Conservation (phyloP, 2,888 invertebrate genomes). For the Acanthosoma haemorrhoidale region DNA sequence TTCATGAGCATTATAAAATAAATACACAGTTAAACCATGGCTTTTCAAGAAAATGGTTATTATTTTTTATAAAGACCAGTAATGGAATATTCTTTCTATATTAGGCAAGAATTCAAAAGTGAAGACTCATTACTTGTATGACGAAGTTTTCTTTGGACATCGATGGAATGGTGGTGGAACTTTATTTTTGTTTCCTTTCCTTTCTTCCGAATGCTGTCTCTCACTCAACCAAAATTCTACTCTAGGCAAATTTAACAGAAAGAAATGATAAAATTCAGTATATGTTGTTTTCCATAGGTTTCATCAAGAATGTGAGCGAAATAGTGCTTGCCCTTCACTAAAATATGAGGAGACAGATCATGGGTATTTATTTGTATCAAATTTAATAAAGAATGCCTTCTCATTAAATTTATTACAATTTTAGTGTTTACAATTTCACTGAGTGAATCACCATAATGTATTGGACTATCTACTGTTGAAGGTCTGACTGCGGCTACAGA, state of each 20-base stretch:
- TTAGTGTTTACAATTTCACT: background rate
- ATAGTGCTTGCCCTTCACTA: background rate
- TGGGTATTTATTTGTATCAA: constrained; percentile 3
- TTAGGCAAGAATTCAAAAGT: too few relatives aligned
- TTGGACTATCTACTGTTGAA: constrained; percentile 9
- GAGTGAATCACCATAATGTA: background rate
- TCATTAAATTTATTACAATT: background rate
- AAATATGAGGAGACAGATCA: constrained; percentile 10
- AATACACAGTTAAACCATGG: too few relatives aligned
- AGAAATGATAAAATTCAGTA: background rate
- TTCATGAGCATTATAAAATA: too few relatives aligned
- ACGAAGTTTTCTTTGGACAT: too few relatives aligned
- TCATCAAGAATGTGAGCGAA: constrained; percentile 2
- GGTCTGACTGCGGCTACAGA: constrained; percentile 24
- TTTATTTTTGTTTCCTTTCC: too few relatives aligned
- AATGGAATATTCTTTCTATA: too few relatives aligned
- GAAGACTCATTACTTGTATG: too few relatives aligned
- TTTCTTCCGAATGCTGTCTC: too few relatives aligned
- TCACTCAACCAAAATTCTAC: background rate
- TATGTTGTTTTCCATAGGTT: background rate
- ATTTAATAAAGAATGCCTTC: background rate
- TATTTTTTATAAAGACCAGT: too few relatives aligned
- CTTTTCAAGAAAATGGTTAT: too few relatives aligned
- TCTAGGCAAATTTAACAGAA: background rate
- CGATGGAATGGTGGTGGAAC: background rate